Conservation (phyloP, 2,888 invertebrate species). For the Cerastis leucographa region DNA sequence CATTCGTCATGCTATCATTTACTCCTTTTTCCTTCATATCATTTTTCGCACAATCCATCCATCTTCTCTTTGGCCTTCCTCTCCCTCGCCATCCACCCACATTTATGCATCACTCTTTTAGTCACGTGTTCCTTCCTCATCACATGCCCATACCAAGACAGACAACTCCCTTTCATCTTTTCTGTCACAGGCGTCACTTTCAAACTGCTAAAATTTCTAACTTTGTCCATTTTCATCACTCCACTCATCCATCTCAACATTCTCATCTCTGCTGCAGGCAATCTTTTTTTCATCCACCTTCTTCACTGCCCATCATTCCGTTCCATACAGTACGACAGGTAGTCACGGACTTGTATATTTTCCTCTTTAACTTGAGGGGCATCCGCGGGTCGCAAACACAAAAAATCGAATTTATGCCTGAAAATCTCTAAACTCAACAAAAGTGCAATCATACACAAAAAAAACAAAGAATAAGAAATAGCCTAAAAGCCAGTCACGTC, state of each 20-base stretch:
- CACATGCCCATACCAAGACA: not conserved
- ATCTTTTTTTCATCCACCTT: too few relatives aligned
- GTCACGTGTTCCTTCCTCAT: not conserved
- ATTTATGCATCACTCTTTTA: not conserved
- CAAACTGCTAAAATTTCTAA: not conserved
- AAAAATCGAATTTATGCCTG: not conserved
- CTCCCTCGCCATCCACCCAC: not conserved
- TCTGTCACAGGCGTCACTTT: not conserved
- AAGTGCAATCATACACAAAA: slow-evolving; percentile 21
- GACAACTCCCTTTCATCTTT: not conserved
- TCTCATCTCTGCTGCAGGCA: too few relatives aligned
- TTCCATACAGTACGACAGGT: too few relatives aligned
- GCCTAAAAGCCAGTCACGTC: slow-evolving; percentile 56
- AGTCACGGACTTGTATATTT: too few relatives aligned
- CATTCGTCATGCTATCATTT: too few relatives aligned
- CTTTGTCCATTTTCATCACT: not conserved
- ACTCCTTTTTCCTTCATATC: too few relatives aligned
- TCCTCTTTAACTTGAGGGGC: too few relatives aligned
- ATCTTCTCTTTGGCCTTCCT: not conserved
- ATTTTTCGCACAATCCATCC: too few relatives aligned
- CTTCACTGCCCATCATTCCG: too few relatives aligned
- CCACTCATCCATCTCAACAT: not conserved
- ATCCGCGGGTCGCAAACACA: too few relatives aligned
- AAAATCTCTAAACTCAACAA: slow-evolving; percentile 32
- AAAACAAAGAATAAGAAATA: slow-evolving; percentile 2